Evolutionary conservation across 2,888 invertebrate genomes (phyloP).

Genomic region (Malthinus seriepunctatus): DNA sequence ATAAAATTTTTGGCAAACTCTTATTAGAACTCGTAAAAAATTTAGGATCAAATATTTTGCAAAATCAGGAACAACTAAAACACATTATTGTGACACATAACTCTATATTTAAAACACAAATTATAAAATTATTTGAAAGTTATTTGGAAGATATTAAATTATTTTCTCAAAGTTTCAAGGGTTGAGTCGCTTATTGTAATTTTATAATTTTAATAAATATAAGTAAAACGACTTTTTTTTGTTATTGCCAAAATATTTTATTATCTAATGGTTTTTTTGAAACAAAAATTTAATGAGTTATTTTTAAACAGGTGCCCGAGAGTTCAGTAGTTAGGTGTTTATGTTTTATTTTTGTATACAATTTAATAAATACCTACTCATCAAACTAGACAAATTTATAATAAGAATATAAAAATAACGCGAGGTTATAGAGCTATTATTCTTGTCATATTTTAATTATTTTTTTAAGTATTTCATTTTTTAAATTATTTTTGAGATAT

Average conservation of each 20-base stretch:
- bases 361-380: not conserved
- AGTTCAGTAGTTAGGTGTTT: not conserved
- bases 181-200: not conserved
- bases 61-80: slow-evolving; percentile 12
- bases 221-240: not conserved
- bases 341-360: slow-evolving; percentile 1
- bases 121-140: slow-evolving; percentile 11
- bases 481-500: too few relatives aligned
- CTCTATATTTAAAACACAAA: slow-evolving; percentile 20
- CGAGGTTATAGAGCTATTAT: not conserved
- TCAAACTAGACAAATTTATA: not conserved
- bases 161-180: slow-evolving; percentile 11
- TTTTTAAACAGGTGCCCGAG: not conserved
- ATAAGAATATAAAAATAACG: not conserved
- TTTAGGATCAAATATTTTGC: slow-evolving; percentile 13
- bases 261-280: not conserved
- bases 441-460: not conserved
- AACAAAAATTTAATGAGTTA: not conserved
- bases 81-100: slow-evolving; percentile 13
- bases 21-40: slow-evolving; percentile 22
- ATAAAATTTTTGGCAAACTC: slow-evolving; percentile 30
- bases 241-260: not conserved
- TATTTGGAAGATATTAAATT: slow-evolving; percentile 4
- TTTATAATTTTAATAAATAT: not conserved
- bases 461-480: too few relatives aligned